Evolutionary conservation across 2,797 vertebrate genomes (phyloP).

Genomic region (Semaprochilodus insignis): DNA sequence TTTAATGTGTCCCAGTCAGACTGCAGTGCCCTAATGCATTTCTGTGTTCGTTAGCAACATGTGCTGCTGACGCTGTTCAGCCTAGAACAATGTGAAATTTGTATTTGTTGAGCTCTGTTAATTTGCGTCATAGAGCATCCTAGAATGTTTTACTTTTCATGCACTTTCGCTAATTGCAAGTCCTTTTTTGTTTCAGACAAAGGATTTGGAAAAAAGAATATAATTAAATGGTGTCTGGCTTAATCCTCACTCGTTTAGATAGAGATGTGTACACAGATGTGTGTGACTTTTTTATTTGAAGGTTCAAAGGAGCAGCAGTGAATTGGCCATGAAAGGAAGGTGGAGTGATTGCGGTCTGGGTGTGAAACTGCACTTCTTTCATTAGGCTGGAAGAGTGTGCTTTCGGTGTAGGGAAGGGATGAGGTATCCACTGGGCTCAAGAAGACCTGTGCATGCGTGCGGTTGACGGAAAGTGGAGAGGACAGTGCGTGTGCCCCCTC

Average conservation of each 20-base stretch:
- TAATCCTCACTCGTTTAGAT: not conserved
- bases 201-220: not conserved
- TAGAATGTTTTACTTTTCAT: not conserved
- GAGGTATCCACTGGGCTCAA: slow-evolving; percentile 33
- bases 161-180: not conserved
- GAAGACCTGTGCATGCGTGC: slow-evolving; percentile 20
- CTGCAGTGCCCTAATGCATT: not conserved
- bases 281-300: not conserved
- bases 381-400: not conserved
- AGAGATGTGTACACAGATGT: not conserved
- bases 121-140: not conserved
- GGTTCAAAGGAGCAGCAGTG: slow-evolving; percentile 8
- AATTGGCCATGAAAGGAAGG: not conserved
- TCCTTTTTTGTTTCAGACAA: not conserved
- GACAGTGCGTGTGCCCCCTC: slow-evolving; percentile 66
- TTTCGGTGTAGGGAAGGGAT: slow-evolving; percentile 1
- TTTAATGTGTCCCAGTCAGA: not conserved
- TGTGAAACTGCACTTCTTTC: not conserved
- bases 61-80: not conserved
- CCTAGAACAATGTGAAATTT: not conserved
- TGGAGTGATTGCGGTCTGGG: not conserved
- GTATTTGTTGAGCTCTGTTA: not conserved
- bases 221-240: not conserved
- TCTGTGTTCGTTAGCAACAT: not conserved
- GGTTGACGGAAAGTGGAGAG: slow-evolving; percentile 70